Evolutionary conservation across 2,797 vertebrate species (phyloP), one percentile per base, ranked within the genome.

Genomic region (Kryptolebias ocellatus): DNA sequence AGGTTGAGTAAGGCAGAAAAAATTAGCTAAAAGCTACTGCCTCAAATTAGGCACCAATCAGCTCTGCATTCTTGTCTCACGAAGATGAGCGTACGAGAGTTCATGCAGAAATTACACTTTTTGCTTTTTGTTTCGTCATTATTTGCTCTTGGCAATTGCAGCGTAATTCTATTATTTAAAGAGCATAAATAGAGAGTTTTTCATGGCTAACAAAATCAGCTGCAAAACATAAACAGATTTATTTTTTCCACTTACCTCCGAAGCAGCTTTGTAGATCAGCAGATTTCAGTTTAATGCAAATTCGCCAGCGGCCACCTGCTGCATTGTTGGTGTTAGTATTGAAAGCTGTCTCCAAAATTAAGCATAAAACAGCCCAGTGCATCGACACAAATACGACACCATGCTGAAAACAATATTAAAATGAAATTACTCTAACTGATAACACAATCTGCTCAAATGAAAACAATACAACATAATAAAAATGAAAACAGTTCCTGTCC

Each of bases 21-120:
- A 83, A 83, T 64, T 37, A 39, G 20, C 18, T 46, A 62, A 51
- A 84, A 78, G 55, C 64, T 39, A 66, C 27, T 46, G 60, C 46
- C 37, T 72, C 71, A 78, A 76, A 70, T 76, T 70, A 74, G 27
- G 61, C 67, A 39, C 51, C 61, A 79, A 80, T 83, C 53, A 62
- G 67, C 53, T 62, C 55, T 24, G 54, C 52, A 66, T 80, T 70
- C 7, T 15, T 56, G 59, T 72, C 60, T 83, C 65, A 34, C 42
- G 53, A 12, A 62, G 65, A 52, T 56, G 53, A 50, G 63, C 18
- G 18, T 18, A 18, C 62, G 39, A 15, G 37, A 45, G 12, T 39
- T 29, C 1, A 5, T 24, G 14, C 53, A 42, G 20, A n/a, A 4
- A 37, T 27, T 14, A 14, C 3, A 4, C 2, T 53, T 45, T 58